Percentiles rank a stretch among this genome's conserved stretches.
Evolutionary conservation across 2,888 invertebrate genomes (phyloP).

Genomic region (Drosophila yooni): DNA sequence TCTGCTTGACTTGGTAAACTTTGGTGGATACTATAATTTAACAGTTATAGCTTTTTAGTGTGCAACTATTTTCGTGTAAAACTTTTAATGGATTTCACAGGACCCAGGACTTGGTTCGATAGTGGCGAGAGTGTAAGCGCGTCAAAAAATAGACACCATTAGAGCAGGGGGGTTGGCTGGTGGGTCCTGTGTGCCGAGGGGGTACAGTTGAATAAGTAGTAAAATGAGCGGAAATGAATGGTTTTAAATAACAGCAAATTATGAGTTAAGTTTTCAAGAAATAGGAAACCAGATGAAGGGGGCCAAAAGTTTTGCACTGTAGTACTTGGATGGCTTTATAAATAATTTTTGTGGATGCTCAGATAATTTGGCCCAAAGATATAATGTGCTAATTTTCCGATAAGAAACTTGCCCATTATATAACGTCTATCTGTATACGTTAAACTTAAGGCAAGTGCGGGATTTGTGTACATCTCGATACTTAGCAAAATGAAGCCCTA

Average conservation of each 20-base stretch:
- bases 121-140: slow-evolving; percentile 59
- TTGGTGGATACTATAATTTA: slow-evolving; percentile 76
- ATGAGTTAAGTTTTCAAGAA: slow-evolving; percentile 72
- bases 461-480: not conserved
- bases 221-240: slow-evolving; percentile 82
- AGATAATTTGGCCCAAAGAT: slow-evolving; percentile 41
- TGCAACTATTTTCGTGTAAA: slow-evolving; percentile 81
- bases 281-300: slow-evolving; percentile 49
- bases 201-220: slow-evolving; percentile 54
- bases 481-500: not conserved
- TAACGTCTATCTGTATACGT: slow-evolving; percentile 6
- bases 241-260: slow-evolving; percentile 81
- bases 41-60: slow-evolving; percentile 80
- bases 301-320: slow-evolving; percentile 65
- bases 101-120: slow-evolving; percentile 68
- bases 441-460: not conserved
- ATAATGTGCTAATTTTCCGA: slow-evolving; percentile 65
- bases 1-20: slow-evolving; percentile 50
- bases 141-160: slow-evolving; percentile 78
- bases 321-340: slow-evolving; percentile 70
- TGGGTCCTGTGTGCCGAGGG: not conserved
- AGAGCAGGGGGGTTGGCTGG: slow-evolving; percentile 1
- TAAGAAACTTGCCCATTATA: slow-evolving; percentile 38
- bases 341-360: slow-evolving; percentile 72
- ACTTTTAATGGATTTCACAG: slow-evolving; percentile 82